These are phyloP conservation scores for Polyommatus iphigenia DNA, from an alignment of 2,888 invertebrate genomes.

Conservation along the genomic window DNA sequence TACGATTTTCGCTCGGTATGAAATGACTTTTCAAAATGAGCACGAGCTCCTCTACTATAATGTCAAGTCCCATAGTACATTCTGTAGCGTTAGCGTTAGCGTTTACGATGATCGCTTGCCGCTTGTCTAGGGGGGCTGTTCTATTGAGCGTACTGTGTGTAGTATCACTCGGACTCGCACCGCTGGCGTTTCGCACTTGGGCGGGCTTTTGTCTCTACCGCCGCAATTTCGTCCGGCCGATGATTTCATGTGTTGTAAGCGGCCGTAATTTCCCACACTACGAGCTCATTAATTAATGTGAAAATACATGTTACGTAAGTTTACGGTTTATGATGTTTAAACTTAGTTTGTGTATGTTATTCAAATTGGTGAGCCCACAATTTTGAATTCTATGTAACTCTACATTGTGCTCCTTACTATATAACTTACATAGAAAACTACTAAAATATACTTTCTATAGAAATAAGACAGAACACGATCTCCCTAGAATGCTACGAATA, in stretches of 20 bases:
- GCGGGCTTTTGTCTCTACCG: slow-evolving; percentile 20
- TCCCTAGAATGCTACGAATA: neutral
- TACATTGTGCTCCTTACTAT: neutral
- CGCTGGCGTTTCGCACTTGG: slow-evolving; percentile 17
- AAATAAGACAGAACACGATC: neutral
- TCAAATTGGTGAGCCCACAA: neutral
- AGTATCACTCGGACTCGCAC: slow-evolving; percentile 5
- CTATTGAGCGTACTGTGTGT: neutral
- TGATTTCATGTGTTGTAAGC: slow-evolving; percentile 3
- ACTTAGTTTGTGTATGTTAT: no score
- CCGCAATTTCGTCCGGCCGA: slow-evolving; percentile 3
- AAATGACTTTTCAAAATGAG: no score
- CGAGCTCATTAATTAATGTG: neutral
- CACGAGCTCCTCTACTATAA: no score
- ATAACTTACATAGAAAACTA: no score
- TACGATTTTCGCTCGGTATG: no score
- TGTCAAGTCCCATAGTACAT: no score
- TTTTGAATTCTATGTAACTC: neutral
- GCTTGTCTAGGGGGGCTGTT: no score
- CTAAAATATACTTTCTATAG: neutral
- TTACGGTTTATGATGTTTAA: neutral
- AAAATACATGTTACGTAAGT: neutral
- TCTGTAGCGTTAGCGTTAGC: no score
- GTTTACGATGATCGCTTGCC: no score
- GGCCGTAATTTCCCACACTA: neutral